Evolutionary conservation across 2,888 invertebrate species (phyloP).

Genomic region (Pyrochroa serraticornis): DNA sequence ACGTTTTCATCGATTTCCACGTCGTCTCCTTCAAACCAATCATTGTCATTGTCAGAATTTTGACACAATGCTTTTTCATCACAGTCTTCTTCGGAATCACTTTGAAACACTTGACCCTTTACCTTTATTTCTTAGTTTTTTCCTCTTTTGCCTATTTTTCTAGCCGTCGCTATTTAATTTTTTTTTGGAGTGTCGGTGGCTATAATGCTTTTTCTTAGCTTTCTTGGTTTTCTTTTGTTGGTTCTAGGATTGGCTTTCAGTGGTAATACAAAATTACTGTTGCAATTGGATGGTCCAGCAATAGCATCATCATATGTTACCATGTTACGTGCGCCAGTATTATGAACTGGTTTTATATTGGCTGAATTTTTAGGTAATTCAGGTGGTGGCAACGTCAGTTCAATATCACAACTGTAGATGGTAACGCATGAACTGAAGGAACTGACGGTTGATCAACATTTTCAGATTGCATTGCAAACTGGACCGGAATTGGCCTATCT

Average conservation of each 20-base stretch:
- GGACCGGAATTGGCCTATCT: slow-evolving; percentile 21
- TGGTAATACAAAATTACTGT: slow-evolving; percentile 5
- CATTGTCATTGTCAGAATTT: not conserved
- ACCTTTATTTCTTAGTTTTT: not conserved
- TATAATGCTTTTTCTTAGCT: slow-evolving; percentile 27
- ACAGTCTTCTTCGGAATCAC: slow-evolving; percentile 10
- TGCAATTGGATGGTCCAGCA: not conserved
- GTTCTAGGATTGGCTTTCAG: slow-evolving; percentile 9
- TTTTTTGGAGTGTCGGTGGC: slow-evolving; percentile 31
- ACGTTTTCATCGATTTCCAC: not conserved
- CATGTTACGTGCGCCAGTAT: no score
- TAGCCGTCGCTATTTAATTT: slow-evolving; percentile 12
- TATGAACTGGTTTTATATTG: not conserved
- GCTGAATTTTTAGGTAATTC: not conserved
- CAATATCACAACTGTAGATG: no score
- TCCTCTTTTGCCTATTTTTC: slow-evolving; percentile 16
- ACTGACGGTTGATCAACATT: not conserved
- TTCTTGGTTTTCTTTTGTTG: slow-evolving; percentile 17
- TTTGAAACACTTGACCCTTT: slow-evolving; percentile 8
- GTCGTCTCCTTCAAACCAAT: not conserved
- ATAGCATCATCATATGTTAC: not conserved
- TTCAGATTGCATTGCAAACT: not conserved
- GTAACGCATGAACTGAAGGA: not conserved
- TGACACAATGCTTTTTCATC: not conserved
- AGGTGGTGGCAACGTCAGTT: not conserved